Conservation (phyloP, 1,140 invertebrate species). For the Brevipalpus yothersi region DNA sequence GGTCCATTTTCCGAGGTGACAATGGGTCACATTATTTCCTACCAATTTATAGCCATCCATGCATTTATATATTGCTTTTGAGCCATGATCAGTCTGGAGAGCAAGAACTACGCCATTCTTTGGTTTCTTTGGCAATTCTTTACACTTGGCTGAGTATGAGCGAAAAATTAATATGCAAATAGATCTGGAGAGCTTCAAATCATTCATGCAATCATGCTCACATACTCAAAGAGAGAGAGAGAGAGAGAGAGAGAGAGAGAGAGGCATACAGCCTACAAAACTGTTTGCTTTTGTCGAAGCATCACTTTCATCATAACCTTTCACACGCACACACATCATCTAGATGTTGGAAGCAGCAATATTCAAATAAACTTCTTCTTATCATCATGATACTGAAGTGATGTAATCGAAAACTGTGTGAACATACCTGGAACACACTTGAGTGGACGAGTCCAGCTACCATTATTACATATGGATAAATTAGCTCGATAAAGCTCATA, state of each 20-base stretch:
- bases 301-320: no score
- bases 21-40: slow-evolving; percentile 43
- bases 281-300: no score
- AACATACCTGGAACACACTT: slow-evolving; percentile 49
- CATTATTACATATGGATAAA: slow-evolving; percentile 66
- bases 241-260: background rate
- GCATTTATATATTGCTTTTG: slow-evolving; percentile 70
- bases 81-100: slow-evolving; percentile 79
- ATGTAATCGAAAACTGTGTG: background rate
- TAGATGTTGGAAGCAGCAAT: no score
- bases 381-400: background rate
- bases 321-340: no score
- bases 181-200: background rate
- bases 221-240: background rate
- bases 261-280: background rate
- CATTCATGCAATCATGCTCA: background rate
- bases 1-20: slow-evolving; percentile 77
- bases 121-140: slow-evolving; percentile 57
- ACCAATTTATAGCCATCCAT: slow-evolving; percentile 63
- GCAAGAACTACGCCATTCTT: slow-evolving; percentile 83
- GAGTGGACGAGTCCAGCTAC: slow-evolving; percentile 81
- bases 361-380: background rate
- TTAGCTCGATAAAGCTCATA: slow-evolving; percentile 58
- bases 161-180: background rate
- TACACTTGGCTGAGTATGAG: slow-evolving; percentile 32